Conservation (phyloP, 64 coral and sea anemone genomes). For the Anthopleura sola region DNA sequence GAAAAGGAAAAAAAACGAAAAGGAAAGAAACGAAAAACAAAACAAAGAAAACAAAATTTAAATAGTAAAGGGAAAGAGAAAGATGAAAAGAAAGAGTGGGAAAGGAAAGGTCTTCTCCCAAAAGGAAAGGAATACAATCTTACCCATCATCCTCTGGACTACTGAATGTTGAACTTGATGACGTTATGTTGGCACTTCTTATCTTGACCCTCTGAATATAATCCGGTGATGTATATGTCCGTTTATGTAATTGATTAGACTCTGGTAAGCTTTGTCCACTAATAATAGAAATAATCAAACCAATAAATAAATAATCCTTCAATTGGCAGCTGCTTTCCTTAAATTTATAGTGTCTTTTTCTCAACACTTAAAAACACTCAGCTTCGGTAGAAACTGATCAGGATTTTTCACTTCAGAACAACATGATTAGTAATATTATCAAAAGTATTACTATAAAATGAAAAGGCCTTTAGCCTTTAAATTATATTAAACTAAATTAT, state of each 20-base stretch:
- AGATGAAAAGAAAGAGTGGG: neutral
- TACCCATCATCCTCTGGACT: conserved; percentile 48
- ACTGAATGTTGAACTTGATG: conserved; percentile 25
- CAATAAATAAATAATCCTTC: neutral
- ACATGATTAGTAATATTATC: too few relatives aligned
- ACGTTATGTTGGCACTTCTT: conserved; percentile 48
- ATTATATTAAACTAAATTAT: too few relatives aligned
- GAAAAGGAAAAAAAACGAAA: neutral
- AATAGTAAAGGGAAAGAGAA: neutral
- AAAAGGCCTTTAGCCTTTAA: too few relatives aligned
- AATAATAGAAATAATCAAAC: neutral
- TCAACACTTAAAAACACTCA: too few relatives aligned
- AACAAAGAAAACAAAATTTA: neutral
- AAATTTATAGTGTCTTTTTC: neutral
- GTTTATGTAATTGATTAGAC: conserved; percentile 20
- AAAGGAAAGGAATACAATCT: too few relatives aligned
- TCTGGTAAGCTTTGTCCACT: conserved; percentile 50
- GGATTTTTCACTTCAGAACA: too few relatives aligned
- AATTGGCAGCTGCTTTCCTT: too few relatives aligned
- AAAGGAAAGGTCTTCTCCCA: neutral
- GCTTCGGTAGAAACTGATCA: too few relatives aligned
- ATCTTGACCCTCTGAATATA: conserved; percentile 56
- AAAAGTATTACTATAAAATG: too few relatives aligned
- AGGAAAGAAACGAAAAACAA: neutral
- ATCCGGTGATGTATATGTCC: conserved; percentile 35